Base-by-base conservation (phyloP, 2,797 vertebrate species). In the Mastacembelus armatus region DNA sequence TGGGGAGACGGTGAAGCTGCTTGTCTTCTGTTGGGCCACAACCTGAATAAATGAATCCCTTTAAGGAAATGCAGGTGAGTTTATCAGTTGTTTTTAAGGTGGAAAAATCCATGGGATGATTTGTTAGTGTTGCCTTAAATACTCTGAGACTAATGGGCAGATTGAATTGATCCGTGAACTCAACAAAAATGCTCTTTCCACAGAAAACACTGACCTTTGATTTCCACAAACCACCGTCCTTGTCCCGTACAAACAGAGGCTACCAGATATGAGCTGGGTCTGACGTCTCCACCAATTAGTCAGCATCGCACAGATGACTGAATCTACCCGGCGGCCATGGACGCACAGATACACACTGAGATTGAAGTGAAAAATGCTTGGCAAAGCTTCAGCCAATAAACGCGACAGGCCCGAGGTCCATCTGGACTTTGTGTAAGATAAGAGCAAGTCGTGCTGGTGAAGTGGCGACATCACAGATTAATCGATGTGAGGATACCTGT, bases 341-440 rank as follows among this genome's bases (percentile, higher is more conserved):
- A 64, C 16, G 11, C 57, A 22, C 45, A 30, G 33, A 22, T 16
- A 55, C 61, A 49, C 60, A 56, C 38, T 16, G 42, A 51, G 54
- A 66, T 10, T 56, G 43, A 66, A 55, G 27, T 51, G 65, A 62
- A 58, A 54, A 78, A 62, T 40, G 50, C 54, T 57, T 68, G 57
- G 58, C 71, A 58, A 51, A 56, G 54, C 47, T 56, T 59, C 8
- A 35, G 29, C 57, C 62, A 64, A 52, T 74, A 63, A 68, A 52
- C 45, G 48, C 44, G 29, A 69, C 56, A 69, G 70, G 47, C 45
- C 69, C 3, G 7, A 12, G 22, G 44, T 61, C 50, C 50, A 42
- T 69, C 72, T 78, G 52, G 47, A 59, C 58, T 68, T 43, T 44
- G 57, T 24, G 63, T 57, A 71, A 14, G 12, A 49, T 10, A 12